Percentiles rank a stretch among this genome's conserved stretches.
Conservation (phyloP, 2,113 vertebrate genomes). For the Rhabdornis inornatus region DNA sequence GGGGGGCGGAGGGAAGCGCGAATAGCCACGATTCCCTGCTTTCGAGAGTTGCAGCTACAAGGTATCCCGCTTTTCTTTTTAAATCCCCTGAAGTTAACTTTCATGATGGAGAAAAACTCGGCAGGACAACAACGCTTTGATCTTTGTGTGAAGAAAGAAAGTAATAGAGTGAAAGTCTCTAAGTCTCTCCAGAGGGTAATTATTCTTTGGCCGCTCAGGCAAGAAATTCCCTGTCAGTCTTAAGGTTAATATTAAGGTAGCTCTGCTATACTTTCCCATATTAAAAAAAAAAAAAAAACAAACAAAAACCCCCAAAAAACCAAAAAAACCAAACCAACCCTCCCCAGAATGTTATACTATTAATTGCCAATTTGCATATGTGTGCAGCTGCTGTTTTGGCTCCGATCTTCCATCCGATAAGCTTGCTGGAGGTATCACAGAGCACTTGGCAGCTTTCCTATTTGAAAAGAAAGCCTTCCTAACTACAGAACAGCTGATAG, state of each 20-base stretch:
- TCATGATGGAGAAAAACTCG: slow-evolving; percentile 53
- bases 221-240: slow-evolving; percentile 63
- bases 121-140: slow-evolving; percentile 73
- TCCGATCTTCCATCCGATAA: slow-evolving; percentile 84
- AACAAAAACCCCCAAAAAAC: background rate
- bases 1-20: background rate
- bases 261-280: slow-evolving; percentile 71
- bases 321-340: slow-evolving; percentile 1
- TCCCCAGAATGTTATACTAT: slow-evolving; percentile 85
- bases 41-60: background rate
- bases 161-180: slow-evolving; percentile 66
- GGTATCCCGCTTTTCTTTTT: background rate
- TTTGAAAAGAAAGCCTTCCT: slow-evolving; percentile 86
- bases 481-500: slow-evolving; percentile 87
- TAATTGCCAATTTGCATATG: slow-evolving; percentile 92
- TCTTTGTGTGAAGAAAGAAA: slow-evolving; percentile 55
- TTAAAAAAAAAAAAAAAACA: slow-evolving; percentile 15
- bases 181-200: slow-evolving; percentile 76
- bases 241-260: slow-evolving; percentile 80
- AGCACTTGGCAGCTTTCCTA: slow-evolving; percentile 89
- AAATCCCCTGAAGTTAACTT: slow-evolving; percentile 63
- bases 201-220: slow-evolving; percentile 69
- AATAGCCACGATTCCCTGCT: background rate
- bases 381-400: slow-evolving; percentile 90
- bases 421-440: slow-evolving; percentile 87